Conservation (phyloP, 2,113 vertebrate species). For the Cettia cetti region DNA sequence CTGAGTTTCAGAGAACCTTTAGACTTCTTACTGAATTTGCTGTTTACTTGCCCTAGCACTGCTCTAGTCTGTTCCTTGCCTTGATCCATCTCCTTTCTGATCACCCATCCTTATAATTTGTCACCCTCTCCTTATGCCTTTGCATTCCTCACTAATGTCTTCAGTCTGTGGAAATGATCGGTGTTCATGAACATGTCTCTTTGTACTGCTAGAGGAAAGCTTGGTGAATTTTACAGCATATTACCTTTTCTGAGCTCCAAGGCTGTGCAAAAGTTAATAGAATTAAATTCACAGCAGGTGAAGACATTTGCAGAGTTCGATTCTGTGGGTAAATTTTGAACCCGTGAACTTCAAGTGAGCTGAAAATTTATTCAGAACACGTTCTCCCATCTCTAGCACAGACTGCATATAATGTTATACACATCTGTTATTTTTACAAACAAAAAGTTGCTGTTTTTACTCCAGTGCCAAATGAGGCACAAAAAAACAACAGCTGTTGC, state of each 20-base stretch:
- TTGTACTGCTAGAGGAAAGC: background rate
- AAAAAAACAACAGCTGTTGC: slow-evolving; percentile 78
- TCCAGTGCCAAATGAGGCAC: slow-evolving; percentile 71
- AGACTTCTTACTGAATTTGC: background rate
- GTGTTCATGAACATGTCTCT: background rate
- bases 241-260: background rate
- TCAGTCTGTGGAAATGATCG: background rate
- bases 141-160: background rate
- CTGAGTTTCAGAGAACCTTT: background rate
- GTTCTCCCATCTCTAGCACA: slow-evolving; percentile 53
- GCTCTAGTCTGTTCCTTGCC: background rate
- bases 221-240: background rate
- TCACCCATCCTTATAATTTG: background rate
- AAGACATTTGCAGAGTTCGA: slow-evolving; percentile 16
- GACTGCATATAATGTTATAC: slow-evolving; percentile 72
- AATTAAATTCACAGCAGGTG: slow-evolving; percentile 16
- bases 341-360: slow-evolving; percentile 56
- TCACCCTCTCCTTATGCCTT: background rate
- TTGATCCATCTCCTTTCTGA: background rate
- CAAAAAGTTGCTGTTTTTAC: slow-evolving; percentile 73
- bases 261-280: background rate
- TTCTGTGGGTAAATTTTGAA: slow-evolving; percentile 65
- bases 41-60: background rate
- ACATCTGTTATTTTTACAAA: slow-evolving; percentile 81
- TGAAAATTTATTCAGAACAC: slow-evolving; percentile 62